Evolutionary conservation across 2,113 vertebrate species (phyloP).

Genomic region (Etheostoma cragini): DNA sequence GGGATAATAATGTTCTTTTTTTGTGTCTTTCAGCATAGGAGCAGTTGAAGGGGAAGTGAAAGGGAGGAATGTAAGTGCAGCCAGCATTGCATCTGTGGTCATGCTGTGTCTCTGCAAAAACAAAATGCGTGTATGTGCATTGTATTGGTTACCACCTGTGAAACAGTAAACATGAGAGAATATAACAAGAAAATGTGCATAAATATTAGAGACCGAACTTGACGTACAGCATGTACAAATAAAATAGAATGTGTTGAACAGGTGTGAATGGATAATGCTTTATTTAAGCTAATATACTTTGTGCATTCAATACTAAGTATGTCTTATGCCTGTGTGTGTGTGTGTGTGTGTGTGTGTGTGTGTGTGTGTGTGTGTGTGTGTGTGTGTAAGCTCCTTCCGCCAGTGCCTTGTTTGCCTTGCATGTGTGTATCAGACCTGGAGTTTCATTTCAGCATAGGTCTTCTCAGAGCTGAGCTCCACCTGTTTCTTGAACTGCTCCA

Average conservation of each 20-base stretch:
- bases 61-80: conserved; percentile 32
- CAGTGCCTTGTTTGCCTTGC: background rate
- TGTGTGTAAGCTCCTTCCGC: background rate
- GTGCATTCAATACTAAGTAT: background rate
- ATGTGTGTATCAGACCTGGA: conserved; percentile 85
- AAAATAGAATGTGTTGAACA: conserved; percentile 13
- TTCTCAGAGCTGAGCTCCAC: conserved; percentile 95
- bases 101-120: conserved; percentile 58
- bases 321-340: background rate
- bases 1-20: conserved; percentile 36
- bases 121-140: conserved; percentile 23
- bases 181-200: conserved; percentile 10
- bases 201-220: conserved; percentile 7
- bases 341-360: background rate
- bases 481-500: conserved; percentile 95
- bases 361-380: conserved; percentile 17
- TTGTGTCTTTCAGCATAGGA: conserved; percentile 40
- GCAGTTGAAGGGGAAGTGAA: conserved; percentile 11
- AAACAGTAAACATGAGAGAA: conserved; percentile 22
- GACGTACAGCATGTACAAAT: background rate
- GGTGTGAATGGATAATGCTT: background rate
- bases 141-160: conserved; percentile 52
- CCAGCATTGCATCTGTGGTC: conserved; percentile 64
- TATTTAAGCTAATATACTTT: background rate
- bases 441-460: conserved; percentile 92